phyloP scores from a whole-genome alignment of 2,797 vertebrate species.

The Luscinia luscinia region DNA sequence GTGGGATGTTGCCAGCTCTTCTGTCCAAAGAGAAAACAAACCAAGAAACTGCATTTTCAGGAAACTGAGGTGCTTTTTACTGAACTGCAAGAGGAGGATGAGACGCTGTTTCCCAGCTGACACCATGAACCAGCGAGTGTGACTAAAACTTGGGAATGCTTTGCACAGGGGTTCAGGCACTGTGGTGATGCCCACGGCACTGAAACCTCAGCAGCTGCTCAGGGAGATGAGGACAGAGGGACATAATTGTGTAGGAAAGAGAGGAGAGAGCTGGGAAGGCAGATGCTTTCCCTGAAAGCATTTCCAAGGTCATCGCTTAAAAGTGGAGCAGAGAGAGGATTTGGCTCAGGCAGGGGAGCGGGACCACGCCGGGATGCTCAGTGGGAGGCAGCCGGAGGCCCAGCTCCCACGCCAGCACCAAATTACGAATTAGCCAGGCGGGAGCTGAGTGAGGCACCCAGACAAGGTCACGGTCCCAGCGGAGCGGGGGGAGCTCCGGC shows the following conservation, averaged over 20 bases:
- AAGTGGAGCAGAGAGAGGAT: background rate
- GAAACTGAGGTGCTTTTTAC: background rate
- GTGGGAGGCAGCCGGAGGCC: background rate
- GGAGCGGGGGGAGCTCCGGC: background rate
- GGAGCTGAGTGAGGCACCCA: background rate
- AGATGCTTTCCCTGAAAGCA: background rate
- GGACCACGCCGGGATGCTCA: rapidly evolving
- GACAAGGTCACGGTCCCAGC: conserved; percentile 27
- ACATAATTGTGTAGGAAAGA: background rate
- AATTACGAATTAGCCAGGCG: background rate
- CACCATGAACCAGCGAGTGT: rapidly evolving
- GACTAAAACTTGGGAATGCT: background rate
- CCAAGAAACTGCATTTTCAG: background rate
- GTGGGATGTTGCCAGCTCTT: background rate
- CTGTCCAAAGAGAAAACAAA: background rate
- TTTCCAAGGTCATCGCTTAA: conserved; percentile 7
- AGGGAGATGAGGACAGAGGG: background rate
- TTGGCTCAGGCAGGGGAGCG: background rate
- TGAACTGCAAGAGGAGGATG: background rate
- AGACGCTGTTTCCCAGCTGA: background rate
- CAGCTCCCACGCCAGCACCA: rapidly evolving
- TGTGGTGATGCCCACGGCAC: background rate
- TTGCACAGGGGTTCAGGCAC: background rate
- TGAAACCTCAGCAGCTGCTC: background rate
- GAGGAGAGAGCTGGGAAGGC: background rate